Evolutionary conservation across 2,888 invertebrate species (phyloP), one percentile per base, ranked within the genome.

Genomic region (Eledona agricola): DNA sequence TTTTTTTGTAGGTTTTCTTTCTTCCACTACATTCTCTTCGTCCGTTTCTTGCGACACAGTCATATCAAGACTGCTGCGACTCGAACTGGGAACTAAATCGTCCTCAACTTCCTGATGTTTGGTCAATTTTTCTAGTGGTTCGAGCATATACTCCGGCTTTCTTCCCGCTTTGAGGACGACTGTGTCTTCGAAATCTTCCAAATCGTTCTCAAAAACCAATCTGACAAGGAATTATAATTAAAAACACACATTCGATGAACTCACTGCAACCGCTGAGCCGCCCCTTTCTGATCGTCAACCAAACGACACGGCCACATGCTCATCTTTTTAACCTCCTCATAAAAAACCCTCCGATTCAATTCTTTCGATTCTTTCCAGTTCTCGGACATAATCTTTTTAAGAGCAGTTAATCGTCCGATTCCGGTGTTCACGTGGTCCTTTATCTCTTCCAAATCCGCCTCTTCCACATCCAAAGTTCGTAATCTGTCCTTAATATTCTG

Each of bases 401-500:
- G n/a, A n/a, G n/a, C n/a, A 11, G 16, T 37, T 2, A 28, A 23
- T 16, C 32, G 7, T 5, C 6, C 6, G 2, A 40, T 46, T 12
- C 12, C 20, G 10, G 19, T 19, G 25, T 25, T 35, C n/a, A 52
- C 12, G n/a, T 17, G 17, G 9, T 9, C n/a, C 10, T 23, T 26
- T 7, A 40, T 13, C 6, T 9, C 40, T 1, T 52, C 25, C 9
- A 46, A 23, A 34, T 31, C 37, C 1, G 4, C 9, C 7, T 23
- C 13, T n/a, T 26, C 11, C 11, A 7, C 4, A 13, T 31, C n/a
- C 17, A 45, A 13, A 17, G 13, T 23, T 5, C 9, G 12, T 1
- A 53, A 23, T 13, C 35, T 34, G 12, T 72, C 67, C 1, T 77
- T 70, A 1, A 82, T 65, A 53, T 78, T 75, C 5, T 72, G 65